These are phyloP conservation scores for Hypsibius dujardini DNA, from an alignment of 1,140 invertebrate species.

Conservation along the genomic window DNA sequence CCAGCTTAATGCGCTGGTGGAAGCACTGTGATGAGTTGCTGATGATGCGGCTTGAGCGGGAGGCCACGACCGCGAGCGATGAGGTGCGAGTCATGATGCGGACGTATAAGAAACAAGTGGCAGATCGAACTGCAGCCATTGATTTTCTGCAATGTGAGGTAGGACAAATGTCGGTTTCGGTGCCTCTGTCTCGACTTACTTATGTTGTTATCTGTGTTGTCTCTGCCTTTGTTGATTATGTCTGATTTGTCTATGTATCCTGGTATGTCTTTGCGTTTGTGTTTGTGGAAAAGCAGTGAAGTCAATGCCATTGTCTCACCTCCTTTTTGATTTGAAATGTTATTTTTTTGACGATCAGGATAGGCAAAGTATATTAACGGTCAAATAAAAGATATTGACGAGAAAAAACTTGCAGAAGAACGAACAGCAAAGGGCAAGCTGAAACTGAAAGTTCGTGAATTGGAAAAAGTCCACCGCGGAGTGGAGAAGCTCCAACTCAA, in stretches of 20 bases:
- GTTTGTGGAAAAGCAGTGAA: background rate
- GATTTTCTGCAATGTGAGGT: too few relatives aligned
- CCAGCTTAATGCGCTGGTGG: slow-evolving; percentile 14
- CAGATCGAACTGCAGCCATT: background rate
- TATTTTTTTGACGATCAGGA: background rate
- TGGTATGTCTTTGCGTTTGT: background rate
- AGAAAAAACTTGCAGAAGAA: background rate
- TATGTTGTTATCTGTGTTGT: background rate
- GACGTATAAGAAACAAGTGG: background rate
- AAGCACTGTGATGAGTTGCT: slow-evolving; percentile 3
- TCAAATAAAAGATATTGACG: background rate
- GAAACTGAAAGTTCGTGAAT: background rate
- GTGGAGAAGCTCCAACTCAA: background rate
- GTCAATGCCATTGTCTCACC: too few relatives aligned
- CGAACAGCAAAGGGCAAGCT: background rate
- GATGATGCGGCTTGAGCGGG: background rate
- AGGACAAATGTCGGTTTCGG: too few relatives aligned
- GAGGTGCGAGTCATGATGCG: background rate
- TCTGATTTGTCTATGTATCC: background rate
- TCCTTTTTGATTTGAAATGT: background rate
- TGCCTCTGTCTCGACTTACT: too few relatives aligned
- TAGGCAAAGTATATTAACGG: background rate
- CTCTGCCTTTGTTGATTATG: background rate
- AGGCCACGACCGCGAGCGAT: background rate
- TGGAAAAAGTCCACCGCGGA: background rate